Percentiles rank a stretch among this genome's conserved stretches.
phyloP scores from a whole-genome alignment of 2,797 vertebrate genomes.

The Manis crassicaudata region DNA sequence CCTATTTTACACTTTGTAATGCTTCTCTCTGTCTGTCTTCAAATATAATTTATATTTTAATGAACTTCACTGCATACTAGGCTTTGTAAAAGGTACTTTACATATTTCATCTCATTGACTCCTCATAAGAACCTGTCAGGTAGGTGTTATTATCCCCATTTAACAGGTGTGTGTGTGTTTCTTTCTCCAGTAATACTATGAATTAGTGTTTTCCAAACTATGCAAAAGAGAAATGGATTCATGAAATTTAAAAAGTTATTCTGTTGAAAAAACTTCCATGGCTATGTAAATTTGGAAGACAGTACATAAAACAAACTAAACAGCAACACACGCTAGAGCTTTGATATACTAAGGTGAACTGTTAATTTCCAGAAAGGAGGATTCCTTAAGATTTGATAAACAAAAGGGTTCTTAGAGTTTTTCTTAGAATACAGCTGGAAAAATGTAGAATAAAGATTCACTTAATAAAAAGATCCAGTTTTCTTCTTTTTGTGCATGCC shows the following conservation, averaged over 20 bases:
- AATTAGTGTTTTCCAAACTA: slow-evolving; percentile 18
- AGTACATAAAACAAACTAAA: not conserved
- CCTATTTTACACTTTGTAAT: not conserved
- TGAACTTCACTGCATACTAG: not conserved
- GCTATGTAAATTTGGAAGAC: not conserved
- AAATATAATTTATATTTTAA: not conserved
- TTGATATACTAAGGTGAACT: not conserved
- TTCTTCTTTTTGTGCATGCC: not conserved
- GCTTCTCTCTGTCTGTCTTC: not conserved
- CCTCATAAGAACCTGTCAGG: not conserved
- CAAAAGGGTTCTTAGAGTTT: not conserved
- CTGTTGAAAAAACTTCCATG: not conserved
- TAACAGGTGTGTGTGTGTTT: not conserved
- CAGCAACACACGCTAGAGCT: not conserved
- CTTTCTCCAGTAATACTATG: not conserved
- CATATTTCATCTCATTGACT: not conserved
- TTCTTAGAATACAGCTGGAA: not conserved
- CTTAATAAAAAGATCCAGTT: not conserved
- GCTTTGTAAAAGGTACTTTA: not conserved
- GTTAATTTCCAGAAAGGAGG: not conserved
- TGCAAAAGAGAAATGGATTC: not conserved
- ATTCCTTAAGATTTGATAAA: not conserved
- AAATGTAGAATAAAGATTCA: slow-evolving; percentile 18
- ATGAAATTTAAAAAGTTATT: not conserved
- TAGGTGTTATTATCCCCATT: not conserved